Evolutionary conservation across 2,797 vertebrate species (phyloP), one percentile per base, ranked within the genome.

Genomic region (Sebastes itinus): DNA sequence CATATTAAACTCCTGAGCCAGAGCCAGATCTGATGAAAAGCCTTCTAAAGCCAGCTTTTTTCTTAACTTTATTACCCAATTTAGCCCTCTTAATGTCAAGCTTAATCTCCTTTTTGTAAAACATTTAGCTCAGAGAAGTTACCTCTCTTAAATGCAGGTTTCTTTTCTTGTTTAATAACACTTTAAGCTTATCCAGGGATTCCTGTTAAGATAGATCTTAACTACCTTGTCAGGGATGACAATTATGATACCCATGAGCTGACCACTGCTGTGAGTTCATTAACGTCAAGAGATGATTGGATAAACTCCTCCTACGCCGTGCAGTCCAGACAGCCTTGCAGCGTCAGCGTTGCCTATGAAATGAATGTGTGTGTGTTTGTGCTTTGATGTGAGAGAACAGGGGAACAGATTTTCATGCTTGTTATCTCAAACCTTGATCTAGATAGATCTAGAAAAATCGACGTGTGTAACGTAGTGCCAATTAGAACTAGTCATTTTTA

Each of bases 231-330:
- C 16, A 59, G 25, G 52, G 5, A 23, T 55, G 11, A 55, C 11
- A 58, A 27, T 58, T 32, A 14, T 16, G 23, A 16, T 27, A 27
- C 55, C 23, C 23, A 25, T 14, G 55, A 25, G 55, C 55, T 25
- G 22, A 56, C 12, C 22, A 56, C 54, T 56, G 12, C 55, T 56
- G 22, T 56, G 22, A 23, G n/a, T 55, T 55, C 4, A 10, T 55
- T 55, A 23, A 23, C 9, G 13, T 25, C 13, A 0, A 0, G n/a
- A 55, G 52, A 55, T 23, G 22, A 55, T 23, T 54, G n/a, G 10
- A 54, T 55, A 23, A 54, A 55, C 11, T 55, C 54, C 54, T 13
- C n/a, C 22, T 23, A 54, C 2, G 1, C n/a, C 9, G 4, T n/a
- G n/a, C 55, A 56, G 54, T 56, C 22, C 54, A 25, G 55, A 56